phyloP scores from a whole-genome alignment of 2,888 invertebrate species.

The Proisotoma minuta region DNA sequence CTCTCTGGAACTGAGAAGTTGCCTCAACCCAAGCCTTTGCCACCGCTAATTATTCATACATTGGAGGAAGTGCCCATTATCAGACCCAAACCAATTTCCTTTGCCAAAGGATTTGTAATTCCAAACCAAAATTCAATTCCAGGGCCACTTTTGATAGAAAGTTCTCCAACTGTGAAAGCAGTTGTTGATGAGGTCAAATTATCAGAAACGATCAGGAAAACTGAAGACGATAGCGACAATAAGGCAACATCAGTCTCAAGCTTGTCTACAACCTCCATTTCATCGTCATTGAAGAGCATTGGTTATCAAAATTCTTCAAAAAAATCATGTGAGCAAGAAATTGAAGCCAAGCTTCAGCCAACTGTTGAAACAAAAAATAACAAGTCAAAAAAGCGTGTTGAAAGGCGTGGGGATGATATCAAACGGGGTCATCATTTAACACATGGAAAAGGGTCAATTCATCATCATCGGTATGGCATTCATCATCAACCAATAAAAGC shows the following conservation, averaged over 20 bases:
- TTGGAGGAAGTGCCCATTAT: neutral
- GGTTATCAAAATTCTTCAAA: neutral
- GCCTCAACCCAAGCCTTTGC: slow-evolving; percentile 7
- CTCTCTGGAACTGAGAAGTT: neutral
- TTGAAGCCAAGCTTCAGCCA: neutral
- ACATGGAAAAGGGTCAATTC: slow-evolving; percentile 1
- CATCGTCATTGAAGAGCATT: neutral
- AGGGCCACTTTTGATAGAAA: neutral
- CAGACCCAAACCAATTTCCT: neutral
- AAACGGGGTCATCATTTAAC: slow-evolving; percentile 2
- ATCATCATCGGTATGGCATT: slow-evolving; percentile 21
- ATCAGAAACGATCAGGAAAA: neutral
- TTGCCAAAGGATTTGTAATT: neutral
- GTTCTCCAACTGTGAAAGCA: neutral
- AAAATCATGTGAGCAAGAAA: neutral
- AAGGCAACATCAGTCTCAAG: neutral
- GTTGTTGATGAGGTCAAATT: neutral
- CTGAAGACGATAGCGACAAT: neutral
- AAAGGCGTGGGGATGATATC: neutral
- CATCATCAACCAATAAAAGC: slow-evolving; percentile 44
- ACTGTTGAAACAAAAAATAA: neutral
- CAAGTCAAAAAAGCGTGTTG: neutral
- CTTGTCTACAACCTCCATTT: neutral
- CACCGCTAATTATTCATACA: slow-evolving; percentile 8
- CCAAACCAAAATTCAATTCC: neutral